Base-by-base conservation (phyloP, 2,888 invertebrate species). In the Netelia fuscicornis region DNA sequence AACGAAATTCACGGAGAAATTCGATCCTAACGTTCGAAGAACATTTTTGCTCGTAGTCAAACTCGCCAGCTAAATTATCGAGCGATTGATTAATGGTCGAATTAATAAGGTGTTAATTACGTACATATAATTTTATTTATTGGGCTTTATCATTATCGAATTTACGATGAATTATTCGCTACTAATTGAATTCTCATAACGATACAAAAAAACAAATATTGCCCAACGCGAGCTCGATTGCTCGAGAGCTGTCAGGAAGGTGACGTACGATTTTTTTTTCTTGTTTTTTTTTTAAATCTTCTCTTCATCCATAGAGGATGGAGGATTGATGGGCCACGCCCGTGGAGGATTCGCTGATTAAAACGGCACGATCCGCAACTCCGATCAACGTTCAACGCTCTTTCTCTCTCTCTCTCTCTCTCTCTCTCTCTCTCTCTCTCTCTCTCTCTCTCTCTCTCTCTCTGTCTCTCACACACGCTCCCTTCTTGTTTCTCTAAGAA, bases 241-340 rank as follows among this genome's bases (percentile, higher is more conserved):
- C 48, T 48, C 48, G 48, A 3, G 48, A 48, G 48, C 48, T 58
- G 58, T 58, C 9, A 58, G n/a, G 58, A 58, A 17, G n/a, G 58
- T 13, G 67, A 65, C 13, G 48, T 65, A 65, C 25, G 13, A 20
- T 20, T 11, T 17, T 6, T 13, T 17, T 13, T 64, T 64, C 20
- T 62, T 62, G 3, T 54, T 62, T 6, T 37, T 72, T 52, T 60
- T 54, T 56, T 10, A 2, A 48, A 72, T 72, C 37, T 42, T 68
- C 6, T n/a, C 48, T 48, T 2, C 81, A 42, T 37, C 42, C 56
- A 10, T 48, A 20, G 42, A 30, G 54, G 54, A 79, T 52, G 11
- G 58, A 72, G 56, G 85, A 86, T 84, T 82, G 83, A 85, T 82
- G 67, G 71, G 72, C 85, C 80, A 83, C 85, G 79, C 80, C 84